phyloP scores from a whole-genome alignment of 2,113 vertebrate species.

The Dicaeum eximium region DNA sequence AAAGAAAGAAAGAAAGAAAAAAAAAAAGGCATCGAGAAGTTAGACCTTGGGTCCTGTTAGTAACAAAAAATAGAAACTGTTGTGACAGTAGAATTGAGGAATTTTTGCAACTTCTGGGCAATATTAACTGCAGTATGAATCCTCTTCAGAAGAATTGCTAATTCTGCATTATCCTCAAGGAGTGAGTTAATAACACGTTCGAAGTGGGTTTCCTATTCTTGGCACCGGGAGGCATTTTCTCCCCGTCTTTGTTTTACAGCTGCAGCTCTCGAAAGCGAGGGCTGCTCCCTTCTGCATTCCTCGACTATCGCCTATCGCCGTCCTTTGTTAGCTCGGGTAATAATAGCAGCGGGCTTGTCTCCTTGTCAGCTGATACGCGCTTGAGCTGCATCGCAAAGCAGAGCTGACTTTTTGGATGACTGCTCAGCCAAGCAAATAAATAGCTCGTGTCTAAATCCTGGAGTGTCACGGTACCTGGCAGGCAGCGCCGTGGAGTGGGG shows the following conservation, averaged over 20 bases:
- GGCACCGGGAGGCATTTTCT: neutral
- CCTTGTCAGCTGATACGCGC: neutral
- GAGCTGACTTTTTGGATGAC: neutral
- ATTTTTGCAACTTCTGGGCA: neutral
- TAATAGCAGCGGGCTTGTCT: neutral
- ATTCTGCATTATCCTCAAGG: neutral
- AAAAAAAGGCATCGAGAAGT: neutral
- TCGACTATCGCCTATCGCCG: rapidly evolving
- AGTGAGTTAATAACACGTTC: neutral
- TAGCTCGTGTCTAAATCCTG: neutral
- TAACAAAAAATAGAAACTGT: neutral
- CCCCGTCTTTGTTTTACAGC: neutral
- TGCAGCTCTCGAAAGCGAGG: neutral
- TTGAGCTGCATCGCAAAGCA: neutral
- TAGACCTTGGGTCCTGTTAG: neutral
- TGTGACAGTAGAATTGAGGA: neutral
- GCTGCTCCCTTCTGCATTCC: neutral
- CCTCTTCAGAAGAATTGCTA: neutral
- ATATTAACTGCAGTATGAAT: neutral
- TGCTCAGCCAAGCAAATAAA: conserved; percentile 23
- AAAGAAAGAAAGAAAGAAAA: too few species aligned
- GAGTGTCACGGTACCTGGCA: neutral
- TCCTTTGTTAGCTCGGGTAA: neutral
- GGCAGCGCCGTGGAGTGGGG: neutral
- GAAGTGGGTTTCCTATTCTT: neutral